Base-by-base conservation (phyloP, 1,140 invertebrate species). In the Cherax destructor region DNA sequence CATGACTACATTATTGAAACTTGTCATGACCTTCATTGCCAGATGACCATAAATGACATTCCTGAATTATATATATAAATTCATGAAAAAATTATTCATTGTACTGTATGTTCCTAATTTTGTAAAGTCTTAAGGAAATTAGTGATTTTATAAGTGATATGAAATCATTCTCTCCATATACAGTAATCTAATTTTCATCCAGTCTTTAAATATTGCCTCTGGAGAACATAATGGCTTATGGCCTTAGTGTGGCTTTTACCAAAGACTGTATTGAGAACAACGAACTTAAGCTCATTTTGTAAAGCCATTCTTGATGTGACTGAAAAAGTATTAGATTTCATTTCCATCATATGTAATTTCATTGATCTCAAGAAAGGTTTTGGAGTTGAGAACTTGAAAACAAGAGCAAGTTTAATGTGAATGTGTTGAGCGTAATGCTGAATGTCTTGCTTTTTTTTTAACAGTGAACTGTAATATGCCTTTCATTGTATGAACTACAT, bases 241-340 rank as follows among this genome's bases (percentile, higher is more conserved):
- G 18, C 11, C 69, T 3, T 59, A 65, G n/a, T 56, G 80, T 74
- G 79, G 65, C 88, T 91, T 85, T 74, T 91, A 91, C 88, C 88
- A 91, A 91, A 91, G 88, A 91, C 88, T 85, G 80, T 77, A 61
- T 79, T 84, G 74, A 91, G 52, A 86, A 84, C 88, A 84, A 91
- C 56, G 30, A 74, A 83, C 24, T 30, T 24, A 61, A 59, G 81
- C 56, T 52, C 81, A 83, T 41, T 47, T 56, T 83, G 61, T 83
- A 69, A 83, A 30, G 81, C 69, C n/a, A 30, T 24, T 74, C 69
- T 74, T 74, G 21, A 74, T 5, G 24, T 30, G n/a, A 74, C n/a
- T 74, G 69, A 30, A 74, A 74, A 74, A 41, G 30, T 41, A 41
- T 41, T 41, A 41, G 30, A 41, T 41, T 41, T 41, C 30, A 41